Evolutionary conservation across 2,797 vertebrate species (phyloP), one percentile per base, ranked within the genome.

Genomic region (Adrianichthys oophorus): DNA sequence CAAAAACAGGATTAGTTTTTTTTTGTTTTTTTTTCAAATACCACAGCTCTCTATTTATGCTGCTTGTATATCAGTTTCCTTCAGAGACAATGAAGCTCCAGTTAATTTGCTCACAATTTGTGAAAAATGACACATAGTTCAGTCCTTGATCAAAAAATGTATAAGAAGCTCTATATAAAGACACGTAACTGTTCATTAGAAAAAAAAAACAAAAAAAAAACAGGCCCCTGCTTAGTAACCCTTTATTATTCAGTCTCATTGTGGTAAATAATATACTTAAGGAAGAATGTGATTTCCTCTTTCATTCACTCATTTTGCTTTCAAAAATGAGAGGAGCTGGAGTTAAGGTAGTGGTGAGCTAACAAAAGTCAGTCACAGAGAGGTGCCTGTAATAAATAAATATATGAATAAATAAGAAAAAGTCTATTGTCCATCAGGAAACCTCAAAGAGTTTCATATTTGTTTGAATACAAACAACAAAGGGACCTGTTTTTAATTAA

Each of bases 1-100:
- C 44, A 73, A 26, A 76, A 56, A 86, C 43, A 79, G 72, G 64
- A 70, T 86, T 62, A 83, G 48, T 37, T 68, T 71, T 79, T 81
- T 15, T 68, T 21, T 52, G 72, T 41, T 48, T 56, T 14, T n/a
- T 13, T 26, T 53, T 66, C 53, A 51, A 41, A 7, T 13, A 41
- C 2, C 16, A 48, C 37, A 50, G 46, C 49, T 44, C 12, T 42
- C 18, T 17, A 10, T 23, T 37, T 29, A 5, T 23, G 26, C 6
- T 6, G 26, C 26, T 15, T 16, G 13, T 6, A 43, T 52, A 49
- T 51, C 19, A 60, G 23, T 42, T 37, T 37, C 10, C 32, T 3
- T 17, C 0, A 68, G 7, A 47, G 26, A 26, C 54, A 45, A 42
- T 14, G 16, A 42, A 53, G 50, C 40, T 13, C 17, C 5, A 13